These are phyloP conservation scores for Eumerus sabulonum DNA, from an alignment of 2,888 invertebrate species.

Conservation along the genomic window DNA sequence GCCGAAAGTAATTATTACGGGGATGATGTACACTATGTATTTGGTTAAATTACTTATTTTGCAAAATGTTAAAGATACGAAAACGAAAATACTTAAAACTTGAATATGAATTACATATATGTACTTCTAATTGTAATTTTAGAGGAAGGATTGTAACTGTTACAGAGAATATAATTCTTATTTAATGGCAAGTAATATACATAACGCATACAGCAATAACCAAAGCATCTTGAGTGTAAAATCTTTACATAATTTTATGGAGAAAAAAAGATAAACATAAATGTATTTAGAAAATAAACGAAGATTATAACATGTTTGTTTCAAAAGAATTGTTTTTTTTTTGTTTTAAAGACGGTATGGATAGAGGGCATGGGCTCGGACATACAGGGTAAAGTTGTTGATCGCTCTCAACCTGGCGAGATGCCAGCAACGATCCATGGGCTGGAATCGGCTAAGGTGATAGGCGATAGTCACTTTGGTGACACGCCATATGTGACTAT, in stretches of 20 bases:
- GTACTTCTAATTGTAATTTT: constrained; percentile 20
- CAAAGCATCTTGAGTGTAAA: constrained; percentile 77
- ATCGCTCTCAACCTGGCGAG: no score
- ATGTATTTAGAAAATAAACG: constrained; percentile 59
- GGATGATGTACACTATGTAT: no score
- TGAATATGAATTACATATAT: no score
- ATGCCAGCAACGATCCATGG: neutral
- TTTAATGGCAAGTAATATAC: constrained; percentile 66
- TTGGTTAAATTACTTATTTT: constrained; percentile 29
- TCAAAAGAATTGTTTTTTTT: neutral
- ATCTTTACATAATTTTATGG: constrained; percentile 64
- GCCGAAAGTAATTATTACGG: no score
- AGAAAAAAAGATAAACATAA: constrained; percentile 30
- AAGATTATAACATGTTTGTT: constrained; percentile 46
- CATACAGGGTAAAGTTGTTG: no score
- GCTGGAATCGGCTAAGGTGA: no score
- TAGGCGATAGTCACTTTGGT: no score
- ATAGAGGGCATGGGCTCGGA: no score
- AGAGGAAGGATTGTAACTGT: constrained; percentile 44
- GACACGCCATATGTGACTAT: no score
- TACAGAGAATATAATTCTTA: constrained; percentile 46
- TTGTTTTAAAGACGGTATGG: neutral
- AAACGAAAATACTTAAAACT: no score
- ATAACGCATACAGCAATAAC: constrained; percentile 79
- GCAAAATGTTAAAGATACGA: no score